Conservation (phyloP, 2,888 invertebrate genomes). For the Mantis religiosa region DNA sequence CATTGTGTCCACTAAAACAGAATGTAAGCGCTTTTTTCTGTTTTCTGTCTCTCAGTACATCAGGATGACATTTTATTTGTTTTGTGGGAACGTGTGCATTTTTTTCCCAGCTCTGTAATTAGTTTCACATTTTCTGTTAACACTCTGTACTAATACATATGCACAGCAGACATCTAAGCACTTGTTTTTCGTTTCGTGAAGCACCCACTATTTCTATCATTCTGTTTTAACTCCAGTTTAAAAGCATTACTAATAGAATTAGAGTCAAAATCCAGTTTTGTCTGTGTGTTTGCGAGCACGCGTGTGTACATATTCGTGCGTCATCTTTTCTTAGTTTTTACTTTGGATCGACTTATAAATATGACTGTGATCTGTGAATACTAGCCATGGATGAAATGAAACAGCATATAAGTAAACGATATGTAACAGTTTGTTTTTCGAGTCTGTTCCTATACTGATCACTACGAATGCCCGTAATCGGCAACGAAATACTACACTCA, state of each 20-base stretch:
- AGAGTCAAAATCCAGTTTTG: too few relatives aligned
- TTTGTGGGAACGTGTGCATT: not conserved
- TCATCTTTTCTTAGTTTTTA: too few relatives aligned
- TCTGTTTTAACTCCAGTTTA: not conserved
- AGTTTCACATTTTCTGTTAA: not conserved
- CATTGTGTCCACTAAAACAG: not conserved
- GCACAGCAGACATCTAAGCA: not conserved
- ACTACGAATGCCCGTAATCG: too few relatives aligned
- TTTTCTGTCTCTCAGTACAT: not conserved
- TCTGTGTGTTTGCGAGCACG: rapidly evolving
- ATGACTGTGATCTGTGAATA: too few relatives aligned
- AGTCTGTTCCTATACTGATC: too few relatives aligned
- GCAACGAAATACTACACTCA: too few relatives aligned
- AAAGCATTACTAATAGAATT: not conserved
- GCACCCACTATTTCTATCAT: not conserved
- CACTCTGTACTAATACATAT: not conserved
- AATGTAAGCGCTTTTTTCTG: not conserved
- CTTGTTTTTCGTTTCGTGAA: not conserved
- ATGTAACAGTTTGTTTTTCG: too few relatives aligned
- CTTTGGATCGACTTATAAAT: too few relatives aligned
- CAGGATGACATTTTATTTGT: not conserved
- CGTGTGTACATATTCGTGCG: too few relatives aligned
- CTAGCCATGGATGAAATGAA: too few relatives aligned
- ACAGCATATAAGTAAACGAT: too few relatives aligned
- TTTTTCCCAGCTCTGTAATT: not conserved